A percentile compares a stretch with the other conserved stretches of the same genome.
phyloP scores from a whole-genome alignment of 2,113 vertebrate genomes.

The Phylloscopus whistleri region DNA sequence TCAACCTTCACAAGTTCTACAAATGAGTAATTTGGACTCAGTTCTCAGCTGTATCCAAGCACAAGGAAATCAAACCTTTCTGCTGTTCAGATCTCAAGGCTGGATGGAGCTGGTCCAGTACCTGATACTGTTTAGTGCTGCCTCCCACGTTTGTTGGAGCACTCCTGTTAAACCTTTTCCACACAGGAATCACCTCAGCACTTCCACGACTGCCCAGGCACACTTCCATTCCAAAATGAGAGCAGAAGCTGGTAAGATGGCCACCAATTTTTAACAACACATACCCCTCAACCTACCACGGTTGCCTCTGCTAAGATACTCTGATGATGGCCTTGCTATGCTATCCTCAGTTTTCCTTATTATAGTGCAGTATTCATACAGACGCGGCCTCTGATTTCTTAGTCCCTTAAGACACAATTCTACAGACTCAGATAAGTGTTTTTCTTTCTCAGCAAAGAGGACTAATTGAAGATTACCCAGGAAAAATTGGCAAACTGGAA shows the following conservation, averaged over 20 bases:
- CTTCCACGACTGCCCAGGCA: neutral
- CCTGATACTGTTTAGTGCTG: neutral
- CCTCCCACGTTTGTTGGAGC: neutral
- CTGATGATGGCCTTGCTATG: neutral
- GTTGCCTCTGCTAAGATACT: neutral
- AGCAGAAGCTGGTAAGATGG: neutral
- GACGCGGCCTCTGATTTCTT: neutral
- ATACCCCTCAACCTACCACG: neutral
- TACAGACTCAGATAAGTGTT: neutral
- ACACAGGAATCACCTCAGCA: neutral
- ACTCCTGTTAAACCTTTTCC: neutral
- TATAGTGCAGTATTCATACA: neutral
- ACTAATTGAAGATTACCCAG: neutral
- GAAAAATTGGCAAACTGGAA: neutral
- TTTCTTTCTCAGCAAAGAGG: neutral
- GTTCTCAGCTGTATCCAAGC: neutral
- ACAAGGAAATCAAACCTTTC: neutral
- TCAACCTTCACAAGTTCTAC: neutral
- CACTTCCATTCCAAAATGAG: neutral
- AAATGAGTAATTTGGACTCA: neutral
- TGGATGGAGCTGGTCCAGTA: neutral
- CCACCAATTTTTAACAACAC: neutral
- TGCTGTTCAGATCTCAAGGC: neutral
- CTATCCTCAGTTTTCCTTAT: neutral
- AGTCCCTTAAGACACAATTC: neutral